phyloP scores from a whole-genome alignment of 2,888 invertebrate species.

The Plagiodera versicolora region DNA sequence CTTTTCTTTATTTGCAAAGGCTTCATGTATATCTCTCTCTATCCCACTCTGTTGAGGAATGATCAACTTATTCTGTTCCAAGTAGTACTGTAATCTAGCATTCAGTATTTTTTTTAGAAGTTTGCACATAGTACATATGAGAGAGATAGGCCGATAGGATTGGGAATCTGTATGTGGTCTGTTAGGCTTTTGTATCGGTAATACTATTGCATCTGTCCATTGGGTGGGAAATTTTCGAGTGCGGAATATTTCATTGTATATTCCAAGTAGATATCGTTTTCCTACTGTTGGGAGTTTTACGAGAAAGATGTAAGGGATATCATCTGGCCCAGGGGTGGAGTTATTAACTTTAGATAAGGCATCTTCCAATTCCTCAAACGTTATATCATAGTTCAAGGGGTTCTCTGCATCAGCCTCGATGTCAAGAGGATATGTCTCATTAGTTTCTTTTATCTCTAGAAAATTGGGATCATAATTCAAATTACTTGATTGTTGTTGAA shows the following conservation, averaged over 20 bases:
- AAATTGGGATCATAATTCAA: neutral
- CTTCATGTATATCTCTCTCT: neutral
- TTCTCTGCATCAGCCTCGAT: neutral
- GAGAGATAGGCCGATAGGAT: neutral
- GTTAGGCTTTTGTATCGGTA: neutral
- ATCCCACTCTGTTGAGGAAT: neutral
- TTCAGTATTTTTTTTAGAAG: neutral
- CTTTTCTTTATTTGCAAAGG: slow-evolving; percentile 4
- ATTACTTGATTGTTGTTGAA: neutral
- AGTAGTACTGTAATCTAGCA: neutral
- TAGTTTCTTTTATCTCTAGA: neutral
- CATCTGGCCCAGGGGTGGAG: neutral
- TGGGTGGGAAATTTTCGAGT: neutral
- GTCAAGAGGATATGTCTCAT: neutral
- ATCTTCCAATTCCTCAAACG: neutral
- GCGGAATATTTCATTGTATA: neutral
- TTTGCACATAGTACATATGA: no score
- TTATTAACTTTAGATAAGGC: neutral
- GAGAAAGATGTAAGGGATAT: neutral
- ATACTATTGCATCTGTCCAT: neutral
- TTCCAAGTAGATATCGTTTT: neutral
- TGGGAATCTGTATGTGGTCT: neutral
- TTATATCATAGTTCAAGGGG: neutral
- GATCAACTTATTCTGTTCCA: neutral
- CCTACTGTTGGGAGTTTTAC: no score